These are phyloP conservation scores for Hydropsyche betteni DNA, from an alignment of 2,888 invertebrate species.

Conservation along the genomic window DNA sequence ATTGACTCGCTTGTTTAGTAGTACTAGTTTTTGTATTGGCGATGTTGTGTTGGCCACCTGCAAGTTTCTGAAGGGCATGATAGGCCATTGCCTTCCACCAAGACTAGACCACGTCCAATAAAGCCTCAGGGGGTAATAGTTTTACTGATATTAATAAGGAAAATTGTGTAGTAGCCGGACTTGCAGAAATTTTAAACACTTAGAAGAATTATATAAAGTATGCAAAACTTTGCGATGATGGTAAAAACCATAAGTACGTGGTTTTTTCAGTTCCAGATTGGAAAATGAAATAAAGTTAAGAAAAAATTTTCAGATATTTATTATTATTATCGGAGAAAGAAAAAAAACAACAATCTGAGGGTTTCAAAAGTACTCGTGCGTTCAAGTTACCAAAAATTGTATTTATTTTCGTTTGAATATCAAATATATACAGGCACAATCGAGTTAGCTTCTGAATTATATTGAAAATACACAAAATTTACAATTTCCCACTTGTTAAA, in stretches of 20 bases:
- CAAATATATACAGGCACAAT: too few relatives aligned
- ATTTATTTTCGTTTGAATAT: not conserved
- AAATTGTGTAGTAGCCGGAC: not conserved
- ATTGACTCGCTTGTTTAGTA: conserved; percentile 27
- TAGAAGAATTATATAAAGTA: too few relatives aligned
- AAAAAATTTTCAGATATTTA: not conserved
- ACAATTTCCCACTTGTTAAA: too few relatives aligned
- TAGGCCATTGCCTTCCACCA: conserved; percentile 48
- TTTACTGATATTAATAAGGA: not conserved
- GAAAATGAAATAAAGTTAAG: not conserved
- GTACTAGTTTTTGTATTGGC: conserved; percentile 44
- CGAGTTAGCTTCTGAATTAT: too few relatives aligned
- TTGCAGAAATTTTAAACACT: too few relatives aligned
- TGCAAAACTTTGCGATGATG: too few relatives aligned
- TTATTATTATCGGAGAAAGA: too few relatives aligned
- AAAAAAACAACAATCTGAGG: not conserved
- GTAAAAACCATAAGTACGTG: not conserved
- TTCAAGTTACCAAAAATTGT: not conserved
- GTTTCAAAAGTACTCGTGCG: not conserved
- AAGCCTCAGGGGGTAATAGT: not conserved
- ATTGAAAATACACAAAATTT: too few relatives aligned
- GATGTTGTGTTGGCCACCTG: conserved; percentile 32
- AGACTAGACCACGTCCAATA: conserved; percentile 7
- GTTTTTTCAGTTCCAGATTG: not conserved
- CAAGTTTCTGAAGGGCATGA: conserved; percentile 49